Base-by-base conservation (phyloP, 2,113 vertebrate genomes). In the Athene cunicularia region DNA sequence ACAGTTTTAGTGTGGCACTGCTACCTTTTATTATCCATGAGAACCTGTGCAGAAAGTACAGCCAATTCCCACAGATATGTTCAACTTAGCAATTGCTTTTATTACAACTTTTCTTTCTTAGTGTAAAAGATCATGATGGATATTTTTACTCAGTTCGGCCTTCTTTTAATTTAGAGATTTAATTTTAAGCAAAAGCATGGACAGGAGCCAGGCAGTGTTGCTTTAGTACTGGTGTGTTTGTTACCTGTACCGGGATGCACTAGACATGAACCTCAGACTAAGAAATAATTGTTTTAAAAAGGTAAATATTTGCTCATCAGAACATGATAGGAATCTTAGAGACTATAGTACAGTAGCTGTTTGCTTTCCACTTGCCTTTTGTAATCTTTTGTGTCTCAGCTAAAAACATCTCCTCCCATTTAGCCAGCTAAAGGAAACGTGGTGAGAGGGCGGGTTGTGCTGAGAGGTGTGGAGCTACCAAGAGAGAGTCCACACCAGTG, bases 261-360 rank as follows among this genome's bases (percentile, higher is more conserved):
- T 64, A 41, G 60, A 80, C 49, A 27, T 72, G 90, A 93, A 74
- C 76, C 39, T 63, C 74, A 80, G 58, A 73, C 55, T 59, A 22
- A 64, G 67, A 88, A 95, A 64, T 68, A 86, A 62, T 94, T 74
- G 60, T 56, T 93, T 64, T 56, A 3, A 49, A 80, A 89, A 82
- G 66, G 76, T 83, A 95, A 96, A 93, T 96, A 94, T 97, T 97
- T 96, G 79, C 80, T 91, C 15, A 16, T 86, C 33, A 52, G 66
- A 62, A 33, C 52, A 50, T 1, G 21, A 94, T 45, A 91, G 27
- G 45, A 32, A 83, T 62, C 90, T 62, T 71, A 21, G 62, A 88
- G 70, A 27, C 6, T 45, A 8, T 53, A 76, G 73, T 50, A 66
- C 59, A 67, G 83, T 80, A 91, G 67, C 71, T 93, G 74, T 93